Conservation (phyloP, 2,797 vertebrate species). For the Sebastolobus alascanus region DNA sequence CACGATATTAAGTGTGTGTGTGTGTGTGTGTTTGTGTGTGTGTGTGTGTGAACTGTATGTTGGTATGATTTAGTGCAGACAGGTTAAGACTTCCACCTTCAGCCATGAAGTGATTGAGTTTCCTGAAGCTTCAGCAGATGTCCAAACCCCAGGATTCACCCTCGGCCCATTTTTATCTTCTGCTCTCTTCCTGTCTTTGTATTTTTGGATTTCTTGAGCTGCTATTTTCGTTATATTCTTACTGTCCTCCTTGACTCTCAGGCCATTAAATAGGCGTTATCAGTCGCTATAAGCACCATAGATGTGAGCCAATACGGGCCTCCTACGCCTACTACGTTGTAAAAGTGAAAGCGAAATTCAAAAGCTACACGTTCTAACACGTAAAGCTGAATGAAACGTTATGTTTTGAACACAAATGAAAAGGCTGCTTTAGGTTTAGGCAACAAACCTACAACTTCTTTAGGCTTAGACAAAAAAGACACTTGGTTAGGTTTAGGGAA, state of each 20-base stretch:
- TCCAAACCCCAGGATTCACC: constrained; percentile 59
- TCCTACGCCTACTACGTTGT: no score
- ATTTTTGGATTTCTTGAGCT: constrained; percentile 34
- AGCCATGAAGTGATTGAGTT: constrained; percentile 89
- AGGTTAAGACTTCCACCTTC: constrained; percentile 79
- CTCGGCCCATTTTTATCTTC: constrained; percentile 34
- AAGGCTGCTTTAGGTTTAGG: no score
- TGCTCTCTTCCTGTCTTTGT: constrained; percentile 34
- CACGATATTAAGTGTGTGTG: constrained; percentile 2
- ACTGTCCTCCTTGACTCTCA: constrained; percentile 2
- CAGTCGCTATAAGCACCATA: no score
- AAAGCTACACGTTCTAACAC: no score
- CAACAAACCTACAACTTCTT: no score
- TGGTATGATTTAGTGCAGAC: constrained; percentile 58
- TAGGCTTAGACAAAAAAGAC: no score
- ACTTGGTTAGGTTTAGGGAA: no score
- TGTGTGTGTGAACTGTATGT: constrained; percentile 15
- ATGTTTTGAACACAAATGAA: no score
- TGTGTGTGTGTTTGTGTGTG: constrained; percentile 14
- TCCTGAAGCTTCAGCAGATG: constrained; percentile 87
- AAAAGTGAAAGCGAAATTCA: no score
- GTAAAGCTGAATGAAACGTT: no score
- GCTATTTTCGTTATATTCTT: constrained; percentile 12
- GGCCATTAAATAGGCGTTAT: no score
- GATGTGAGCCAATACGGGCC: no score